Conservation (phyloP, 2,888 invertebrate species). For the Trichogramma dendrolimi region DNA sequence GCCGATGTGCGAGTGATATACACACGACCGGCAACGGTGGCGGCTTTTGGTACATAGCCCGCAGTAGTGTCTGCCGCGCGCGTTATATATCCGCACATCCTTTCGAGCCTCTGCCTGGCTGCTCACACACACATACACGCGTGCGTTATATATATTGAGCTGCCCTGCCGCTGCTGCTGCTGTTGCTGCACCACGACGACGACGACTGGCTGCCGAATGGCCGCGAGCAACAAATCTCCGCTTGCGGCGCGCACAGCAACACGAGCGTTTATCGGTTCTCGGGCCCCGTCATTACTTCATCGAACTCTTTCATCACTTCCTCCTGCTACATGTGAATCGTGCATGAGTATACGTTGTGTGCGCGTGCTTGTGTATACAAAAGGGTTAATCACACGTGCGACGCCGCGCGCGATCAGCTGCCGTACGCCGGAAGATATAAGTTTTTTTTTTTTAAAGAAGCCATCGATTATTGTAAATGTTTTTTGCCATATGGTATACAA, state of each 20-base stretch:
- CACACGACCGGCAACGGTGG: too few relatives aligned
- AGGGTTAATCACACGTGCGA: not conserved
- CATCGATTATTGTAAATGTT: too few relatives aligned
- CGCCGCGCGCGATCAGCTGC: constrained; percentile 14
- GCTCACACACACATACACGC: too few relatives aligned
- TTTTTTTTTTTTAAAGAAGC: too few relatives aligned
- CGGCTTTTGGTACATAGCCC: too few relatives aligned
- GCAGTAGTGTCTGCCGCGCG: too few relatives aligned
- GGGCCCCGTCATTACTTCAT: constrained; percentile 49
- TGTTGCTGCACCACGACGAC: not conserved
- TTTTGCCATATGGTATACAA: too few relatives aligned
- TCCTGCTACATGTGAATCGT: constrained; percentile 15
- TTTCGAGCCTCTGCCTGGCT: too few relatives aligned
- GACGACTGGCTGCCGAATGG: not conserved
- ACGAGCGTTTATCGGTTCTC: constrained; percentile 42
- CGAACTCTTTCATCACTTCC: constrained; percentile 47
- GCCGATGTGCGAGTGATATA: too few relatives aligned
- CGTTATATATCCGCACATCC: too few relatives aligned
- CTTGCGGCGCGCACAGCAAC: constrained; percentile 28
- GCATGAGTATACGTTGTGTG: not conserved
- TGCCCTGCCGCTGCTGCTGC: constrained; percentile 28
- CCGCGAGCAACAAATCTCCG: constrained; percentile 1
- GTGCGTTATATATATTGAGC: too few relatives aligned
- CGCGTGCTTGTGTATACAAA: constrained; percentile 16
- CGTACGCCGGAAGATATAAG: too few relatives aligned